These are phyloP conservation scores for Idaea straminata DNA, from an alignment of 2,888 invertebrate genomes.

Conservation along the genomic window DNA sequence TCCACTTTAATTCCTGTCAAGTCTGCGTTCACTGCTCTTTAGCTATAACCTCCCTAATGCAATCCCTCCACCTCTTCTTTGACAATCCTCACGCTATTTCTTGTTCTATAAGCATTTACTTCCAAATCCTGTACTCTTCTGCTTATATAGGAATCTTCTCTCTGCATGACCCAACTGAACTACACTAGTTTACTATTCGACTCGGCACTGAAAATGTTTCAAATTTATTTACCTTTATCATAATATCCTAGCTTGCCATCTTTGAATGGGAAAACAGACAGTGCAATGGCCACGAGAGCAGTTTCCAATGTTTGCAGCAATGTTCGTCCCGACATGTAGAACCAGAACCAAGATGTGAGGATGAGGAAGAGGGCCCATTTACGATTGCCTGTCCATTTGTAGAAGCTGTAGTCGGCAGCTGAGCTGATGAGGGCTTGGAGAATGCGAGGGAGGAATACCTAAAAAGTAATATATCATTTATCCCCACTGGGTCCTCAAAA, in stretches of 20 bases:
- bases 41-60: no score
- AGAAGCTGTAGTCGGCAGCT: constrained; percentile 86
- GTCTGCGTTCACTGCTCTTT: no score
- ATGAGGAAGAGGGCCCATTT: constrained; percentile 89
- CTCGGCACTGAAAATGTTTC: background rate
- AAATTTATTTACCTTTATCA: constrained; percentile 49
- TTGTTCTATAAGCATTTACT: no score
- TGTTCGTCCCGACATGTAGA: constrained; percentile 93
- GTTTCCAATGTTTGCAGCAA: constrained; percentile 93
- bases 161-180: no score
- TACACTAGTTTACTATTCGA: background rate
- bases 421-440: constrained; percentile 90
- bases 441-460: constrained; percentile 88
- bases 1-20: no score
- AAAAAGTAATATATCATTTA: constrained; percentile 26
- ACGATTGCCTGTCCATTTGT: constrained; percentile 85
- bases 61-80: no score
- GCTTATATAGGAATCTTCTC: no score
- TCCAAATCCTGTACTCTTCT: no score
- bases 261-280: constrained; percentile 87
- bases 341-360: constrained; percentile 93
- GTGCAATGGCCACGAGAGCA: constrained; percentile 87
- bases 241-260: constrained; percentile 68
- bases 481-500: background rate
- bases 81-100: no score